Evolutionary conservation across 2,797 vertebrate genomes (phyloP).

Genomic region (Lepus oiostolus): DNA sequence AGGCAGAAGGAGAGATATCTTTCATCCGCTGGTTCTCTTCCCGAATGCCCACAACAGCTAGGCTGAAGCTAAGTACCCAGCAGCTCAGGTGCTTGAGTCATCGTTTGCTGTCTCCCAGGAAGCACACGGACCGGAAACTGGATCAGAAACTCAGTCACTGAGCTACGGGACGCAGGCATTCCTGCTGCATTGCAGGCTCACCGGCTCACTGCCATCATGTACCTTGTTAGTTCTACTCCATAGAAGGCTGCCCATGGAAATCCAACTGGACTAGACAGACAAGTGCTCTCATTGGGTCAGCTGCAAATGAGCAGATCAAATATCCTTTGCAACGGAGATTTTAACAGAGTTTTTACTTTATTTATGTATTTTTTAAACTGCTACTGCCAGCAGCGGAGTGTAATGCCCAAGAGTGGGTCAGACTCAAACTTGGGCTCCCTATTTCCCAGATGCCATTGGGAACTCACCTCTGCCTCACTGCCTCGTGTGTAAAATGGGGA

Average conservation of each 20-base stretch:
- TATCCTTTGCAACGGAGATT: neutral
- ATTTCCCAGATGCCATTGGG: neutral
- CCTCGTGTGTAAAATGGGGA: neutral
- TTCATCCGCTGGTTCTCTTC: too few species aligned
- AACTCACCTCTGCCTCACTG: neutral
- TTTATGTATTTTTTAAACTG: neutral
- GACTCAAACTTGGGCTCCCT: neutral
- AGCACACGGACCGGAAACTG: too few species aligned
- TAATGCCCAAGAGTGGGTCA: neutral
- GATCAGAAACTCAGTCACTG: too few species aligned
- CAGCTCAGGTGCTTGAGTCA: too few species aligned
- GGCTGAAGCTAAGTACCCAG: too few species aligned
- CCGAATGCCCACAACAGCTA: too few species aligned
- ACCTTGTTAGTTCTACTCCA: neutral
- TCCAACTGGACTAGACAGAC: neutral
- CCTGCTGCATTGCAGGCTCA: too few species aligned
- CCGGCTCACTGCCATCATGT: too few species aligned
- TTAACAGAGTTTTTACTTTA: neutral
- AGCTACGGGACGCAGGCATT: too few species aligned
- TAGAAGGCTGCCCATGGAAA: rapidly evolving
- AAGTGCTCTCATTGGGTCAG: neutral
- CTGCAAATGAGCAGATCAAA: neutral
- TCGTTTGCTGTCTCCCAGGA: too few species aligned
- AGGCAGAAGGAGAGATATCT: too few species aligned
- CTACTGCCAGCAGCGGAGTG: neutral